Base-by-base conservation (phyloP, 2,888 invertebrate genomes). In the Chaitophorus viminalis region DNA sequence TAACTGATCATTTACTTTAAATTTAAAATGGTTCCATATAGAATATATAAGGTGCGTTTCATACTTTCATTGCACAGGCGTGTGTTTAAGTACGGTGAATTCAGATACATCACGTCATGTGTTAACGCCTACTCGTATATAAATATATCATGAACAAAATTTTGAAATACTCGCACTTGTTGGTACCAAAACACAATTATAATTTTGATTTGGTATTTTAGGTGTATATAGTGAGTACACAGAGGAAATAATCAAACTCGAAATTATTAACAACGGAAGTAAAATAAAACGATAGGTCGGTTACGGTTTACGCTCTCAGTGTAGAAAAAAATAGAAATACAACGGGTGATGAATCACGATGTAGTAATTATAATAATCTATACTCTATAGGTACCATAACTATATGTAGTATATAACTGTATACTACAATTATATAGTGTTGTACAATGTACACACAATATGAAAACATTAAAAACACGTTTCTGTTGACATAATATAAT, bases 241-340 rank as follows among this genome's bases (percentile, higher is more conserved):
- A 46, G 39, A 81, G 81, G 81, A 81, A 81, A 81, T 81, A 81
- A 81, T 81, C 68, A 46, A 65, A 81, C 65, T 17, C 60, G 68
- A 81, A 81, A 81, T 46, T 39, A 81, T 81, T 68, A 39, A 46
- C 72, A 9, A 72, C 82, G 82, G 82, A 82, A 72, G 82, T 72
- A 31, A 70, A 82, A 70, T 52, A 72, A 82, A 82, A 52, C 33
- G 70, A 72, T 82, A 21, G 82, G 81, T 46, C 9, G 81, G 72
- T 52, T 72, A 82, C 52, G 82, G 33, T 82, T 31, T 52, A 33
- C 82, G 52, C 70, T 46, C n/a, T 17, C 52, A 18, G 33, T 52
- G 25, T 18, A 46, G 14, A 31, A 46, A 68, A 31, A 70, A 72
- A 46, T 29, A 39, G 36, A 9, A 68, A 21, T 21, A 81, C 39